Evolutionary conservation across 1,140 invertebrate species (phyloP).

Genomic region (Gonioctena quinquepunctata): DNA sequence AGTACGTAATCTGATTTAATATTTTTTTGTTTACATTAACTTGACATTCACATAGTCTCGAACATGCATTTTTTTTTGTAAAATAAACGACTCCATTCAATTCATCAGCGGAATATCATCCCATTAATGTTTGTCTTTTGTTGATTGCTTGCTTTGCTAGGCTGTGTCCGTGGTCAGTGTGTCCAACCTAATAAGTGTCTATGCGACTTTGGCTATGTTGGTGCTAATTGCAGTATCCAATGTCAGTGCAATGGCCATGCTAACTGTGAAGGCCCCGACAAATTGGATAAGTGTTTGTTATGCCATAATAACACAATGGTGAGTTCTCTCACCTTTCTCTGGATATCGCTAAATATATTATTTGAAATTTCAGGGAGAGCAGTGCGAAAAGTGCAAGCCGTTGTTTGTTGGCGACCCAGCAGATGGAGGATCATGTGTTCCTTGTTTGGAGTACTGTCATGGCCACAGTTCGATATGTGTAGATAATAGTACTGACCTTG

Average conservation of each 20-base stretch:
- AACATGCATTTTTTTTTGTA: no score
- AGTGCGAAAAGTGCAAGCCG: constrained; percentile 87
- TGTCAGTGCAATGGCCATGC: constrained; percentile 95
- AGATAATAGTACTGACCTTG: constrained; percentile 50
- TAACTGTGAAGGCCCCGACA: constrained; percentile 84
- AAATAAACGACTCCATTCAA: neutral
- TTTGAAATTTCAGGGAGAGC: constrained; percentile 61
- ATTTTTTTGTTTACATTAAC: no score
- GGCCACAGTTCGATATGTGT: constrained; percentile 85
- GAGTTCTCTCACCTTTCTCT: constrained; percentile 25
- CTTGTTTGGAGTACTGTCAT: constrained; percentile 88
- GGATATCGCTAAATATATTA: constrained; percentile 1
- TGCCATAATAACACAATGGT: constrained; percentile 93
- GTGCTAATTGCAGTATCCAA: constrained; percentile 88
- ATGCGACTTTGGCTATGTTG: constrained; percentile 95
- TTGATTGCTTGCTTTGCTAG: constrained; percentile 49
- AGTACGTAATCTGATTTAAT: no score
- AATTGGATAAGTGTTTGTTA: constrained; percentile 77
- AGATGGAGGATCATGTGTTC: constrained; percentile 82
- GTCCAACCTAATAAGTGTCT: constrained; percentile 81
- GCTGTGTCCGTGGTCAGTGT: constrained; percentile 87
- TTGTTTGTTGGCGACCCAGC: constrained; percentile 90
- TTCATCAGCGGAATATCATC: neutral
- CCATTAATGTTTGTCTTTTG: neutral
- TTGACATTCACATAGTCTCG: no score